A percentile compares a stretch with the other conserved stretches of the same genome.
phyloP scores from a whole-genome alignment of 1,140 invertebrate species.

The Phthorimaea operculella region DNA sequence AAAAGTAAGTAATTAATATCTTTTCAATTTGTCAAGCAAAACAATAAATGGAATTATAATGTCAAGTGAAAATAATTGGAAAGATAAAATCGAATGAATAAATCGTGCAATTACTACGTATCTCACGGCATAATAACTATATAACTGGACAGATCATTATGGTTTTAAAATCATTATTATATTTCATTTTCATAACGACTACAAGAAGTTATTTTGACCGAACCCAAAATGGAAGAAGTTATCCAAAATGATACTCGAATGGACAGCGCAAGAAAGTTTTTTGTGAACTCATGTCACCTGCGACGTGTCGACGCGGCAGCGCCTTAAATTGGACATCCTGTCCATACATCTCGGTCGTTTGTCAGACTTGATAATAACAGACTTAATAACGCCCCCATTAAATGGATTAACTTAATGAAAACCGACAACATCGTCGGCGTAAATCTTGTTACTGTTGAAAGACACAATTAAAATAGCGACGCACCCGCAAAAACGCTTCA shows the following conservation, averaged over 20 bases:
- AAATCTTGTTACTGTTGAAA: constrained; percentile 1
- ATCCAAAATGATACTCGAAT: not conserved
- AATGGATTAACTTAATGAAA: not conserved
- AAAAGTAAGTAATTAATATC: too few relatives aligned
- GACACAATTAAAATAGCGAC: constrained; percentile 3
- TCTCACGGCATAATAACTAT: constrained; percentile 32
- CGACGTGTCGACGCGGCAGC: constrained; percentile 29
- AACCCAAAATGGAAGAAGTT: not conserved
- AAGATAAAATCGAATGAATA: constrained; percentile 37
- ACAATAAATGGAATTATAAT: not conserved
- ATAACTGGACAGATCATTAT: constrained; percentile 36
- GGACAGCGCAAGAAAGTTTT: constrained; percentile 29
- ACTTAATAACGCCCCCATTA: not conserved
- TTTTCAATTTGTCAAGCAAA: constrained; percentile 14
- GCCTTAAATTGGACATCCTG: constrained; percentile 36
- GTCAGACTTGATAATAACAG: constrained; percentile 18
- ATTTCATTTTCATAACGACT: not conserved
- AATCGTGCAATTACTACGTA: constrained; percentile 45
- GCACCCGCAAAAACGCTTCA: constrained; percentile 9
- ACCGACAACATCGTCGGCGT: not conserved
- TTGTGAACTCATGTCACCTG: constrained; percentile 26
- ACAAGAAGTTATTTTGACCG: too few relatives aligned
- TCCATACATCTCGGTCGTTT: constrained; percentile 21
- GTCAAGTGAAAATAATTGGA: constrained; percentile 27
- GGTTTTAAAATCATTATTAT: constrained; percentile 7